Conservation (phyloP, 2,888 invertebrate species). For the Tyria jacobaeae region DNA sequence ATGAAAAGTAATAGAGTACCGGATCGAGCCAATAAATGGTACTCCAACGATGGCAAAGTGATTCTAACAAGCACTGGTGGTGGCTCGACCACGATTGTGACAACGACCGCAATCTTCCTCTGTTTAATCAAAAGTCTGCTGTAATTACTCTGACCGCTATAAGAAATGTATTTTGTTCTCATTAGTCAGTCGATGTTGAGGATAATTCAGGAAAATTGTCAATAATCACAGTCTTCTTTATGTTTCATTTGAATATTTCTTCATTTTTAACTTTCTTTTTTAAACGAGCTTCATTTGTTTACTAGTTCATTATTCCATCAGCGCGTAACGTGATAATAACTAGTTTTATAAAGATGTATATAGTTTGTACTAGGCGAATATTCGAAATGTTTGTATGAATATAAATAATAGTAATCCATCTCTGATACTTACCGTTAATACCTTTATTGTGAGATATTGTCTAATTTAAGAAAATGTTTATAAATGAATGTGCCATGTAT, state of each 20-base stretch:
- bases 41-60: constrained; percentile 78
- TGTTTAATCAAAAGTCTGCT: constrained; percentile 52
- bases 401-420: constrained; percentile 60
- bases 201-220: constrained; percentile 47
- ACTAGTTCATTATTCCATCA: constrained; percentile 58
- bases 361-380: constrained; percentile 71
- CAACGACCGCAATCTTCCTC: constrained; percentile 59
- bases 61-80: constrained; percentile 60
- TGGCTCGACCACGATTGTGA: constrained; percentile 47
- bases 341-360: constrained; percentile 80
- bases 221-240: constrained; percentile 44
- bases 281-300: constrained; percentile 30
- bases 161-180: constrained; percentile 34
- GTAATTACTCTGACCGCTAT: constrained; percentile 44
- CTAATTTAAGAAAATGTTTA: constrained; percentile 60
- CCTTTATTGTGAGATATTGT: constrained; percentile 43
- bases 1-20: constrained; percentile 80
- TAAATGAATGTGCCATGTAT: constrained; percentile 74
- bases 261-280: constrained; percentile 32
- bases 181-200: constrained; percentile 29
- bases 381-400: constrained; percentile 63
- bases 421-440: constrained; percentile 60
- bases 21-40: constrained; percentile 84
- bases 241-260: constrained; percentile 41
- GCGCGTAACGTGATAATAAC: constrained; percentile 86